A percentile compares a stretch with the other conserved stretches of the same genome.
phyloP scores from a whole-genome alignment of 2,888 invertebrate species.

The Serripes groenlandicus region DNA sequence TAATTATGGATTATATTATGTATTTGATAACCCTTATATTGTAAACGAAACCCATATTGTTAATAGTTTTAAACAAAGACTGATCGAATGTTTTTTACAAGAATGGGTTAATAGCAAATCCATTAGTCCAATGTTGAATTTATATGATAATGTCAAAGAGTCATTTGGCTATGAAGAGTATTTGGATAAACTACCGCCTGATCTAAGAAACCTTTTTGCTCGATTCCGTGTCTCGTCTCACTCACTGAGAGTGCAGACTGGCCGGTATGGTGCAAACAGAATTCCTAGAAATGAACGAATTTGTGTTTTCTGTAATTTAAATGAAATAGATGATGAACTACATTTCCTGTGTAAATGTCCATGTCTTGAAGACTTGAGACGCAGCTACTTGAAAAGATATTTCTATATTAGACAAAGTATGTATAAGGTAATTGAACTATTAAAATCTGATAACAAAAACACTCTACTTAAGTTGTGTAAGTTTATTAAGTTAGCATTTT shows the following conservation, averaged over 20 bases:
- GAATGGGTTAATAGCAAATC: neutral
- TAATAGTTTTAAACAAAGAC: constrained; percentile 1
- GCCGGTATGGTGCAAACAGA: neutral
- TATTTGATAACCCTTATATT: neutral
- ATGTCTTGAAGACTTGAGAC: neutral
- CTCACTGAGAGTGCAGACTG: neutral
- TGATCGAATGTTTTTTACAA: constrained; percentile 8
- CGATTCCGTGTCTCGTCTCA: neutral
- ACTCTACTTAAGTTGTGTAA: neutral
- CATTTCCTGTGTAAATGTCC: neutral
- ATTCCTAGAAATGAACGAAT: neutral
- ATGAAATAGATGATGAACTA: constrained; percentile 1
- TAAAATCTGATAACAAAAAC: neutral
- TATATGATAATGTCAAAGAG: neutral
- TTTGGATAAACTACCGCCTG: neutral
- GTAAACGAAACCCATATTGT: neutral
- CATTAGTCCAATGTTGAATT: neutral
- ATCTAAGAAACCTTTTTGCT: neutral
- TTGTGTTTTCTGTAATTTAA: neutral
- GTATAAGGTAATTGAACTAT: neutral
- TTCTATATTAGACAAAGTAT: neutral
- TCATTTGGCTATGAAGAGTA: neutral
- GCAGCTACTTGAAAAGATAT: constrained; percentile 1
- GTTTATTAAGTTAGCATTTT: neutral
- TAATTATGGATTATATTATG: neutral